phyloP scores from a whole-genome alignment of 2,888 invertebrate genomes.

The Lapara coniferarum region DNA sequence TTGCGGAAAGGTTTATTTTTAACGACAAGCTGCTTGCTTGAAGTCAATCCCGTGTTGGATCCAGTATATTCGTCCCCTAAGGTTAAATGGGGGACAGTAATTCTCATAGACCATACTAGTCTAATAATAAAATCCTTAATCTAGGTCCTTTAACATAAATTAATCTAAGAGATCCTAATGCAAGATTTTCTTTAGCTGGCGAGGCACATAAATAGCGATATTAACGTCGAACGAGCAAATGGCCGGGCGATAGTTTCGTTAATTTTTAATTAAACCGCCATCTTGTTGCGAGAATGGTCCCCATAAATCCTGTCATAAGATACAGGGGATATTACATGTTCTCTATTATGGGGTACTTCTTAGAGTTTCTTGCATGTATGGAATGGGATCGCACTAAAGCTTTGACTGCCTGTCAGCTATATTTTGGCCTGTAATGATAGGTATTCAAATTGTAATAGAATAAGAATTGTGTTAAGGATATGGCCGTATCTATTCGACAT shows the following conservation, averaged over 20 bases:
- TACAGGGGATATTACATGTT: neutral
- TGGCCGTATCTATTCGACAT: too few species aligned
- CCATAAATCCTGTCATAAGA: slow-evolving; percentile 35
- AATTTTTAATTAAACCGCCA: slow-evolving; percentile 55
- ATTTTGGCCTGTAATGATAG: too few species aligned
- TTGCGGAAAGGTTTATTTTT: too few species aligned
- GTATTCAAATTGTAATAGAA: too few species aligned
- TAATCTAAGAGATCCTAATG: neutral
- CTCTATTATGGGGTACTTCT: neutral
- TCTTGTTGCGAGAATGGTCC: slow-evolving; percentile 31
- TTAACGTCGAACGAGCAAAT: neutral
- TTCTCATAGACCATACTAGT: too few species aligned
- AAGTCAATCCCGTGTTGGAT: too few species aligned
- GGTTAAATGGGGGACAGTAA: too few species aligned
- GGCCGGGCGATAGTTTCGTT: slow-evolving; percentile 38
- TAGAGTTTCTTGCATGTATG: neutral
- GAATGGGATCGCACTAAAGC: too few species aligned
- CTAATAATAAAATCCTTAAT: neutral
- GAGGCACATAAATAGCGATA: slow-evolving; percentile 3
- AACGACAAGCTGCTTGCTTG: too few species aligned
- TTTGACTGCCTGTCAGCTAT: too few species aligned
- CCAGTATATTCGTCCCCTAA: too few species aligned
- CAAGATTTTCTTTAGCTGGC: neutral
- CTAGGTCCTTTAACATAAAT: neutral
- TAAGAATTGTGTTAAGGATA: too few species aligned